phyloP scores from a whole-genome alignment of 2,888 invertebrate genomes.

The Hirtodrosophila duncani region DNA sequence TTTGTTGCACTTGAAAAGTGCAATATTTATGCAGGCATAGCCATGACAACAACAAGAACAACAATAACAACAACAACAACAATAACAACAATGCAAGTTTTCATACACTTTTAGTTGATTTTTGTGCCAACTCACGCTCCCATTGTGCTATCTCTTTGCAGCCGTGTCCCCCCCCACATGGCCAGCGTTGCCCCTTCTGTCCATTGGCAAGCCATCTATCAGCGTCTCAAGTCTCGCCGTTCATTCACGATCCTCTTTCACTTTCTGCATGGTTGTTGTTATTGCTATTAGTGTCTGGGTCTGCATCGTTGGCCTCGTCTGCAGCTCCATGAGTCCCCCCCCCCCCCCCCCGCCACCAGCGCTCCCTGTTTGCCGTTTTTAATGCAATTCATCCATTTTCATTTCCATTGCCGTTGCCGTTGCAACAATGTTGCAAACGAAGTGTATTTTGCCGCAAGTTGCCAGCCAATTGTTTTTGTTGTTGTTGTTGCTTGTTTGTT shows the following conservation, averaged over 20 bases:
- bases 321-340: background rate
- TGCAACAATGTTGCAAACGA: constrained; percentile 50
- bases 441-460: constrained; percentile 39
- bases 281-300: constrained; percentile 18
- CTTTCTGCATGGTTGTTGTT: constrained; percentile 51
- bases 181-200: background rate
- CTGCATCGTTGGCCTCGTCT: constrained; percentile 11
- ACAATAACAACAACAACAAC: constrained; percentile 8
- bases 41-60: constrained; percentile 1
- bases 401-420: constrained; percentile 26
- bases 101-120: no score
- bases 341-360: constrained; percentile 4
- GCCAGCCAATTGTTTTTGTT: constrained; percentile 29
- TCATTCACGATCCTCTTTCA: constrained; percentile 60
- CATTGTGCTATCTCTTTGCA: constrained; percentile 34
- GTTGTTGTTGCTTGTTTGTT: no score
- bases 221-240: background rate
- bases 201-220: no score
- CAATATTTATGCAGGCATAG: constrained; percentile 36
- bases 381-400: constrained; percentile 54
- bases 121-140: constrained; percentile 55
- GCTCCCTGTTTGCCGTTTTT: constrained; percentile 3
- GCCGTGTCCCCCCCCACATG: background rate
- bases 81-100: constrained; percentile 26
- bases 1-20: constrained; percentile 39